Evolutionary conservation across 2,797 vertebrate genomes (phyloP), one percentile per base, ranked within the genome.

Genomic region (Cercopithecus hamlyni): DNA sequence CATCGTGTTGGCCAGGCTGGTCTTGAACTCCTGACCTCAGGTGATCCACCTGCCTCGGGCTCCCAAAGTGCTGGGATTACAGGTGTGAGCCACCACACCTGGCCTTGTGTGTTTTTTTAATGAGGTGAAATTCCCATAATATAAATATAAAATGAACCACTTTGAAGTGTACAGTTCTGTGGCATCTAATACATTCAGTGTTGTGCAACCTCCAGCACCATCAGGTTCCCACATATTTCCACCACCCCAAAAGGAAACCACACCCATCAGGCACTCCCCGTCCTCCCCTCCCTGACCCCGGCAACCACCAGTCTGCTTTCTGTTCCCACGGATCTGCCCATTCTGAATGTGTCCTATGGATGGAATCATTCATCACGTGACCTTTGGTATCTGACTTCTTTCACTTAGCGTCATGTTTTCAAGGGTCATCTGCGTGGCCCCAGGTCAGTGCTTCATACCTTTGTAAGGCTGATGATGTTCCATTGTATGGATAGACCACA

Each of bases 401-500:
- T 27, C 58, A 9, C n/a, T 3, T 0, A 13, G 58, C 2, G 2
- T 26, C 4, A 6, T 0, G 45, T 6, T 27, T 48, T 6, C 80
- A 9, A 8, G 52, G 52, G 3, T 26, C 9, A 4, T 27, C 81
- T 11, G 2, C 9, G 0, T 2, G 0, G 2, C 1, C 2, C n/a
- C 80, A 4, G 0, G 1, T 20, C 11, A 0, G 20, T 0, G 5
- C 43, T 9, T 26, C 13, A 0, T 1, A 39, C 86, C n/a, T 90
- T 50, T 92, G 81, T 0, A 15, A 27, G 95, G 92, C 43, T 27
- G 26, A 89, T 75, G 85, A 39, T 67, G 48, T 24, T 94, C 89
- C 57, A 19, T 2, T 0, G 4, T 0, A 2, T 1, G 11, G 7
- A 4, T 0, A 4, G 26, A 52, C 11, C 11, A 1, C 4, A 0